Conservation (phyloP, 2,113 vertebrate genomes). For the Prionailurus bengalensis region DNA sequence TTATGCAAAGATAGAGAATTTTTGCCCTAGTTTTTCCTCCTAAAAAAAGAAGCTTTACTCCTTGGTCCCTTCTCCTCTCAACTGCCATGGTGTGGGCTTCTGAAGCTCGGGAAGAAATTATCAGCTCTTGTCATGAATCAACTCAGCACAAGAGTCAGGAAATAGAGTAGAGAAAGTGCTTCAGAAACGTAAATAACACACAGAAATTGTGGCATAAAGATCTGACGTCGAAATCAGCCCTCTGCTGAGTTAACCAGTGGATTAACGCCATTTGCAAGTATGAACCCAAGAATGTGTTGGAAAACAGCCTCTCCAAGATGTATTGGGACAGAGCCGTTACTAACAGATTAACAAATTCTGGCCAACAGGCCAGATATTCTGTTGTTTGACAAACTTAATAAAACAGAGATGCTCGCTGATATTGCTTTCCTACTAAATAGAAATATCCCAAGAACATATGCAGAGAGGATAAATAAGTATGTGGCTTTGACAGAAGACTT, state of each 20-base stretch:
- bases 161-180: neutral
- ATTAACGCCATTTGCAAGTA: slow-evolving; percentile 49
- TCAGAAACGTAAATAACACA: neutral
- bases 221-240: neutral
- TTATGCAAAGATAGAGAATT: neutral
- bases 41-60: neutral
- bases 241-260: slow-evolving; percentile 36
- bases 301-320: slow-evolving; percentile 60
- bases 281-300: slow-evolving; percentile 68
- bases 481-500: slow-evolving; percentile 42
- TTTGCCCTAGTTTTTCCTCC: neutral
- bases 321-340: slow-evolving; percentile 58
- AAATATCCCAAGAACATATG: slow-evolving; percentile 64
- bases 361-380: slow-evolving; percentile 76
- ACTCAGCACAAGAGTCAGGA: neutral
- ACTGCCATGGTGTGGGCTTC: neutral
- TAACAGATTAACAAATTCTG: slow-evolving; percentile 74
- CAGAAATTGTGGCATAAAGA: neutral
- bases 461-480: slow-evolving; percentile 65
- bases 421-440: slow-evolving; percentile 33
- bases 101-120: neutral
- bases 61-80: neutral
- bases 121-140: neutral
- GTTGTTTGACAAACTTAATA: slow-evolving; percentile 76
- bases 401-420: slow-evolving; percentile 67